Evolutionary conservation across 1,140 invertebrate genomes (phyloP), one percentile per base, ranked within the genome.

Genomic region (Tetragonula clypearis): DNA sequence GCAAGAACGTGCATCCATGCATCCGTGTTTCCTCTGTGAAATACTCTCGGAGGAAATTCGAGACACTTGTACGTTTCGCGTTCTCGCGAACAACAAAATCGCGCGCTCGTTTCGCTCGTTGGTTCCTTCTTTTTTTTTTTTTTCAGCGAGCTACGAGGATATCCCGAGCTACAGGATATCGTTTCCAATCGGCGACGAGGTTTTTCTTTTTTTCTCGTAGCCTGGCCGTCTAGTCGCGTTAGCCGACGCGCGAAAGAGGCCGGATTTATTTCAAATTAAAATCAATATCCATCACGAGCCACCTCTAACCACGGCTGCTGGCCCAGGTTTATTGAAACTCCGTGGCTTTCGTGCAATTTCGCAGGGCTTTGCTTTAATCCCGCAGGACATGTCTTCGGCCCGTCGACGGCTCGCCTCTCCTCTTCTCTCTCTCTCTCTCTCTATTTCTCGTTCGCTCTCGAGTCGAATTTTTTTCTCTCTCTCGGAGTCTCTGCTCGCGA

Each of bases 301-400:
- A 65, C 58, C 30, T 82, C 83, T 83, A 80, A 85, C 77, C 78
- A 66, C 53, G 79, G 79, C 1, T 12, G 83, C 26, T 65, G 80
- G n/a, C 76, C 82, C 75, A 49, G 78, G 84, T 90, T 89, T 92
- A 92, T 92, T 92, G 92, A 93, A 93, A 93, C 91, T 91, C 89
- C 87, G 88, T 89, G 89, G 92, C 91, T 92, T 92, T 92, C 91
- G 82, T 88, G 91, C 92, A 92, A 92, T 92, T 93, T 92, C 91
- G 88, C 88, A 88, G 91, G 90, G 92, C 92, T 93, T 93, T 92
- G 90, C 89, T 92, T 92, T 92, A 92, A 92, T 93, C 91, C 90
- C 88, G 65, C 87, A 80, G 90, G 89, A 92, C 92, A 84, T 84
- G 91, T 86, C 90, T 86, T 69, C 35, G 74, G 58, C 85, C 79